Percentiles rank a stretch among this genome's conserved stretches.
Evolutionary conservation across 1,140 invertebrate species (phyloP).

Genomic region (Araneus ventricosus): DNA sequence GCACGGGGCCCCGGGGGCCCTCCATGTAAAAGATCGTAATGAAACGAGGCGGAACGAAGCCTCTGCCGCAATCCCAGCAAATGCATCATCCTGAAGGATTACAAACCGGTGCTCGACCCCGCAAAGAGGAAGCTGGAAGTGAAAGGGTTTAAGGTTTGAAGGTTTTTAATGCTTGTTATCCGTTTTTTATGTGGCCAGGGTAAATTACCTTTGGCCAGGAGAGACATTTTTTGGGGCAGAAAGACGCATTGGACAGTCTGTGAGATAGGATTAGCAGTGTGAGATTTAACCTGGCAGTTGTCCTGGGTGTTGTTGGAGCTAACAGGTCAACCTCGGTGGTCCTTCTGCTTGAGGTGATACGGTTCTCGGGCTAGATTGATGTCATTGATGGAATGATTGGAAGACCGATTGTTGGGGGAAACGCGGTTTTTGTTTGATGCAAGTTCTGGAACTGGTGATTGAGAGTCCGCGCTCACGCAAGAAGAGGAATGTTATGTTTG

Average conservation of each 20-base stretch:
- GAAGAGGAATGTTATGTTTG: no score
- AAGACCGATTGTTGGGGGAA: neutral
- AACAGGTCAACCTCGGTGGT: neutral
- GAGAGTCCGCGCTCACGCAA: no score
- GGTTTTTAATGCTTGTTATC: neutral
- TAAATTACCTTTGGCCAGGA: neutral
- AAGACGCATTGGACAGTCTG: neutral
- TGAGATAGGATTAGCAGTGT: neutral
- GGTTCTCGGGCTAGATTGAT: neutral
- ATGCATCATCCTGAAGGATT: conserved; percentile 43
- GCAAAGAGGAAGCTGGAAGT: neutral
- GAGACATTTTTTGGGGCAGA: neutral
- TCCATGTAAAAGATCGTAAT: conserved; percentile 44
- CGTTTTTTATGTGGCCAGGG: neutral
- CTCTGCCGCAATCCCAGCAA: neutral
- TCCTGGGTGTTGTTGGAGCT: neutral
- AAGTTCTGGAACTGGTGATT: neutral
- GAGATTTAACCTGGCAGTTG: neutral
- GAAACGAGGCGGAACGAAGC: conserved; percentile 45
- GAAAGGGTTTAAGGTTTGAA: conserved; percentile 1
- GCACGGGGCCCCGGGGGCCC: neutral
- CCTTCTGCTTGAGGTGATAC: neutral
- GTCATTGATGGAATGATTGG: neutral
- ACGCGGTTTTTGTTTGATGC: neutral
- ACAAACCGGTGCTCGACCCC: neutral